Evolutionary conservation across 2,113 vertebrate genomes (phyloP).

Genomic region (Phylloscopus trochilus): DNA sequence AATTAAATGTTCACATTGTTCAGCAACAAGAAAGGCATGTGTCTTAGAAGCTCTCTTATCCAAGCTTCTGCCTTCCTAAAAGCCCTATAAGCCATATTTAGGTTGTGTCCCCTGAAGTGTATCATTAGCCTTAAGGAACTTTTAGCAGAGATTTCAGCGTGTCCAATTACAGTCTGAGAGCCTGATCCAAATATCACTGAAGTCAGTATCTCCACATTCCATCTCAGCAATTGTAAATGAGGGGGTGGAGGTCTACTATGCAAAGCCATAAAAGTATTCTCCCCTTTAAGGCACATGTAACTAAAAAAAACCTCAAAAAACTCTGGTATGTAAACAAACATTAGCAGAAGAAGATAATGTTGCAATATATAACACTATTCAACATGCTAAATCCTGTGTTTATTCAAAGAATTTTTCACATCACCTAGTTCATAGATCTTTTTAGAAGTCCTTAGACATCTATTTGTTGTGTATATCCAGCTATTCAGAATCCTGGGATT

Average conservation of each 20-base stretch:
- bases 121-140: constrained; percentile 13
- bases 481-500: not conserved
- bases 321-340: not conserved
- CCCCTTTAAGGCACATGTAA: not conserved
- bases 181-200: constrained; percentile 5
- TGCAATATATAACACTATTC: not conserved
- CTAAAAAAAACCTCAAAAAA: not conserved
- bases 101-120: not conserved
- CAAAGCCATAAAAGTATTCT: not conserved
- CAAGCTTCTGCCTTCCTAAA: constrained; percentile 28
- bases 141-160: not conserved
- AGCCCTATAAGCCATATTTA: not conserved
- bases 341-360: not conserved
- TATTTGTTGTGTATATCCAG: not conserved
- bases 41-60: constrained; percentile 10
- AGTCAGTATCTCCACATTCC: constrained; percentile 35
- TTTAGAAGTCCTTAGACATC: not conserved
- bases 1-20: constrained; percentile 66
- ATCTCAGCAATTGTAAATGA: constrained; percentile 10
- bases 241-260: not conserved
- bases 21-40: constrained; percentile 45
- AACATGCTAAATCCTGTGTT: not conserved
- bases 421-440: not conserved
- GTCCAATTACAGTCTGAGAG: constrained; percentile 27
- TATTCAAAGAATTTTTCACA: not conserved